These are phyloP conservation scores for Hirtodrosophila duncani DNA, from an alignment of 2,888 invertebrate species.

Conservation along the genomic window DNA sequence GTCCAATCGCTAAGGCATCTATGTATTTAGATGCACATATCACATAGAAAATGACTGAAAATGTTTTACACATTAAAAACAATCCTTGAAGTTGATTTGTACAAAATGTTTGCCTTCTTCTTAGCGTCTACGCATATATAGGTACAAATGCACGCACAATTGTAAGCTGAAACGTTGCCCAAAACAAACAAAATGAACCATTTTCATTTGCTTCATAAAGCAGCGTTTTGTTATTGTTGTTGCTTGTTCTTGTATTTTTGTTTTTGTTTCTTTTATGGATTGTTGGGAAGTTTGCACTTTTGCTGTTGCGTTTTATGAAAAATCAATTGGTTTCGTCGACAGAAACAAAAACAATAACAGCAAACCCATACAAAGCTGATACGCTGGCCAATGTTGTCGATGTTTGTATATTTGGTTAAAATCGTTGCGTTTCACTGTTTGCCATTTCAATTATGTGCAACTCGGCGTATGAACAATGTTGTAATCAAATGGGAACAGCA, in stretches of 20 bases:
- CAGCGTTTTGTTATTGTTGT: constrained; percentile 63
- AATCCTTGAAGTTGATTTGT: no score
- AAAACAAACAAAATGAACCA: no score
- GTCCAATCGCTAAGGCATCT: no score
- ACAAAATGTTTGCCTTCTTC: no score
- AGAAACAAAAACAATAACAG: constrained; percentile 20
- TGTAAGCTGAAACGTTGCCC: no score
- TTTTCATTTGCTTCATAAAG: constrained; percentile 71
- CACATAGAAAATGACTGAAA: no score
- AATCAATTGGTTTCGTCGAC: constrained; percentile 64
- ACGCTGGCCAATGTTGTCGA: constrained; percentile 9
- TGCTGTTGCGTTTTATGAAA: constrained; percentile 61
- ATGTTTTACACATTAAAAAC: no score
- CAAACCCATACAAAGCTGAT: constrained; percentile 7
- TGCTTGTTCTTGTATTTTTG: constrained; percentile 25
- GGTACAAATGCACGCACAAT: no score
- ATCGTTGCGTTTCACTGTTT: constrained; percentile 71
- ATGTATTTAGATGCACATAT: no score
- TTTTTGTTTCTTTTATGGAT: constrained; percentile 35
- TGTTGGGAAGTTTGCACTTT: constrained; percentile 24
- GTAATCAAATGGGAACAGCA: constrained; percentile 68
- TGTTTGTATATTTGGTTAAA: constrained; percentile 63
- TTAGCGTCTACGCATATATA: no score
- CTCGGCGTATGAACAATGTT: constrained; percentile 73
- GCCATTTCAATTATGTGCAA: constrained; percentile 72